Conservation (phyloP, 2,797 vertebrate species). For the Sebastes itinus region DNA sequence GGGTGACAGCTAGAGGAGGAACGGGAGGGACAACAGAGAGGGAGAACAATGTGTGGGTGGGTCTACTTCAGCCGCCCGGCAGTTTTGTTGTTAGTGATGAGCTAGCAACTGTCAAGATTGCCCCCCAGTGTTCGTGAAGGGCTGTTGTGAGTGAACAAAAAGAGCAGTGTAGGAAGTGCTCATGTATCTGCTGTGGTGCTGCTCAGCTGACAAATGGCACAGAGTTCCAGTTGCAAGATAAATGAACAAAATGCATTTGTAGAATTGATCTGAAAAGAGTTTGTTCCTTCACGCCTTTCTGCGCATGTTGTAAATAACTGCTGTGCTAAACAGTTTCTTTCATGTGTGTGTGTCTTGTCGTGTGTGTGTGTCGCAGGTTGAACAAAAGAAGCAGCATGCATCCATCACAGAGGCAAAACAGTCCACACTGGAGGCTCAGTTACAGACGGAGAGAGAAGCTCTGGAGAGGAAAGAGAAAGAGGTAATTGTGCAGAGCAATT, state of each 20-base stretch:
- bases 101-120: constrained; percentile 61
- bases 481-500: constrained; percentile 73
- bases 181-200: background rate
- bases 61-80: constrained; percentile 43
- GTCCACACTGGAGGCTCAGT: constrained; percentile 88
- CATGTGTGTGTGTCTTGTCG: background rate
- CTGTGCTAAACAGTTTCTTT: constrained; percentile 21
- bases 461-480: constrained; percentile 98
- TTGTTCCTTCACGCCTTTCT: constrained; percentile 1
- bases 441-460: constrained; percentile 96
- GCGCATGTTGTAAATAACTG: constrained; percentile 19
- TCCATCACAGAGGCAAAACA: constrained; percentile 80
- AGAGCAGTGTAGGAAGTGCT: background rate
- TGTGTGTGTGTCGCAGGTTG: constrained; percentile 79
- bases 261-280: background rate
- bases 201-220: background rate
- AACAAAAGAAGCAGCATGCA: constrained; percentile 87
- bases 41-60: constrained; percentile 76
- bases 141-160: constrained; percentile 26
- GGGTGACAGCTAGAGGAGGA: constrained; percentile 53
- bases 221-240: background rate
- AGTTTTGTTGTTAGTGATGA: constrained; percentile 46
- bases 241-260: background rate
- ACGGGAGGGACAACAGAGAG: constrained; percentile 38
- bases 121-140: constrained; percentile 60